Base-by-base conservation (phyloP, 2,797 vertebrate species). In the Sciurus vulgaris region DNA sequence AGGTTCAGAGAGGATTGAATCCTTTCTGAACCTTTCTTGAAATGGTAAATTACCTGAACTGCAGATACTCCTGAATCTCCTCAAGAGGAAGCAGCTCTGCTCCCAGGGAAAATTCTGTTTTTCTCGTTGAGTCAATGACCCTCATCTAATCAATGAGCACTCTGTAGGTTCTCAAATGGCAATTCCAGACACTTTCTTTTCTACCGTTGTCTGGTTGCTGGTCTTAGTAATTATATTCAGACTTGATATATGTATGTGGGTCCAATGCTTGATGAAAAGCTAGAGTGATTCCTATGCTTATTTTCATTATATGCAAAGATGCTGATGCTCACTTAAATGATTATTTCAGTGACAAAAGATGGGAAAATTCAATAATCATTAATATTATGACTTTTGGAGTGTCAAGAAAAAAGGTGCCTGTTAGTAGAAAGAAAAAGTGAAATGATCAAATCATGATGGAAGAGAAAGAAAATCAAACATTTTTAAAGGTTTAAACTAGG, bases 111-210 rank as follows among this genome's bases (percentile, higher is more conserved):
- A 96, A 93, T 96, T 97, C 96, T 97, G 95, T 91, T 97, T 97
- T 97, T 97, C 97, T 96, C 95, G 96, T 96, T 95, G 96, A 97
- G 89, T 69, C 89, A 95, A 38, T 96, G 96, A 93, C 88, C 95
- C 96, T 95, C 90, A 70, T 96, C 94, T 97, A 97, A 97, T 97
- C 97, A 97, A 95, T 95, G 95, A 87, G 41, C 88, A 78, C 94
- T 97, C 96, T 95, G 82, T 96, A 89, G 93, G 54, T 91, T 97
- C 74, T 92, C 0, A 35, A 96, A 97, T 97, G 92, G 91, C 96
- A 97, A 96, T 97, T 97, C 97, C 97, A 97, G 97, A 97, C 76
- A 95, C 89, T 81, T 95, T 72, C 56, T 91, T 93, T 91, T 78
- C 86, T 77, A 84, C 47, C 86, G 79, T 74, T 92, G 65, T 83